phyloP scores from a whole-genome alignment of 2,888 invertebrate species.

The Mylabris sibirica region DNA sequence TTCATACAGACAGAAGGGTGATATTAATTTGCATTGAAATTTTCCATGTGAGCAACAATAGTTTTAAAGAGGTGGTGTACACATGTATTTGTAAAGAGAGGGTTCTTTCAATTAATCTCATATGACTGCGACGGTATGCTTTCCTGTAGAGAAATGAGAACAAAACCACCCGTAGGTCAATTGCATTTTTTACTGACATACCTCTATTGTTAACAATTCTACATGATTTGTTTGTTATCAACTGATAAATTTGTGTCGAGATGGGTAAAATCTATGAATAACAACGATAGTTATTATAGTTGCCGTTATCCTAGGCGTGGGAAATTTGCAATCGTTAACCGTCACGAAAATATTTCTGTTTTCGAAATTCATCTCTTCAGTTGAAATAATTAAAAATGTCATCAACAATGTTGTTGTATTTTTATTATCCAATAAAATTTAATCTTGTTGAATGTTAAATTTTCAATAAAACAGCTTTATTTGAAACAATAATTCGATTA shows the following conservation, averaged over 20 bases:
- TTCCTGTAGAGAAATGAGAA: not conserved
- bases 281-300: not conserved
- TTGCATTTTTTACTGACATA: not conserved
- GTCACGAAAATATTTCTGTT: not conserved
- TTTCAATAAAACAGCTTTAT: conserved; percentile 19
- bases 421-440: conserved; percentile 18
- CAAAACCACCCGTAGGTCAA: not conserved
- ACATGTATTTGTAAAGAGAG: not conserved
- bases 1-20: not conserved
- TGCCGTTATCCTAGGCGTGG: conserved; percentile 7
- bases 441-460: conserved; percentile 1
- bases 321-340: not conserved
- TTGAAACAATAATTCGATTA: conserved; percentile 29
- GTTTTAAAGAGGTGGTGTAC: not conserved
- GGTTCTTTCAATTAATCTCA: not conserved
- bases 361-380: not conserved
- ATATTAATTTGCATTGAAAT: conserved; percentile 13
- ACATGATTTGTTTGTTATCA: not conserved
- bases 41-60: conserved; percentile 6
- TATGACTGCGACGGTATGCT: not conserved
- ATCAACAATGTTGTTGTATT: not conserved
- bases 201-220: not conserved
- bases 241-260: not conserved
- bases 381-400: not conserved
- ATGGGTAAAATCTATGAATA: not conserved